Percentiles rank a stretch among this genome's conserved stretches.
phyloP scores from a whole-genome alignment of 2,797 vertebrate species.

The Peromyscus melanophrys region DNA sequence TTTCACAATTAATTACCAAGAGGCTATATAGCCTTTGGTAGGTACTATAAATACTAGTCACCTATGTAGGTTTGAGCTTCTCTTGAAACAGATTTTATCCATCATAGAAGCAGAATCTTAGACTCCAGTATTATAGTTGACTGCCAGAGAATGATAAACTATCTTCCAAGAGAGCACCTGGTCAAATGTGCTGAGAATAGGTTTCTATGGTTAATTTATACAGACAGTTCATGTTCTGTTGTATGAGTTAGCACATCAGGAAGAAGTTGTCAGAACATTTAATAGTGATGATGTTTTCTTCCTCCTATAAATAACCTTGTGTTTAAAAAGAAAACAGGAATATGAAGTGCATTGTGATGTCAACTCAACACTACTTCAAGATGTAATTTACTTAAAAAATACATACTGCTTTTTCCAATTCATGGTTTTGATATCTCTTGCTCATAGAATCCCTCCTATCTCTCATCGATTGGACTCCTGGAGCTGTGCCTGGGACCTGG shows the following conservation, averaged over 20 bases:
- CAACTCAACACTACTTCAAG: not conserved
- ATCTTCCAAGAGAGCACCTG: constrained; percentile 49
- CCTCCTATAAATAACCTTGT: not conserved
- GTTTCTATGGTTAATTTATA: constrained; percentile 76
- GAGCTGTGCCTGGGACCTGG: too few species aligned
- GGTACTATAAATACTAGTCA: constrained; percentile 60
- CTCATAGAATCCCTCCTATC: too few species aligned
- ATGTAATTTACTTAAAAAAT: constrained; percentile 28
- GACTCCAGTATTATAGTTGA: constrained; percentile 20
- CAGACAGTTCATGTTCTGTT: not conserved
- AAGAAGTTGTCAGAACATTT: constrained; percentile 39
- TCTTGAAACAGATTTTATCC: not conserved
- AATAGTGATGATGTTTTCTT: not conserved
- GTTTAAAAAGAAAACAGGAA: constrained; percentile 2
- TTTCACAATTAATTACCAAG: constrained; percentile 42
- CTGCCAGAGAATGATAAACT: constrained; percentile 70
- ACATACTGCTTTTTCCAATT: too few species aligned
- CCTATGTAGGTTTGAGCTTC: not conserved
- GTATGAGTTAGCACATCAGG: not conserved
- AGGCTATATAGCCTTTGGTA: not conserved
- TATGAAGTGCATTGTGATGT: not conserved
- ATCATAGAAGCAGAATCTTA: constrained; percentile 56
- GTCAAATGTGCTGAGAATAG: constrained; percentile 59
- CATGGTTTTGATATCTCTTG: too few species aligned
- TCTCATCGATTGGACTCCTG: too few species aligned